Evolutionary conservation across 2,888 invertebrate genomes (phyloP), one percentile per base, ranked within the genome.

Genomic region (Metalampra italica): DNA sequence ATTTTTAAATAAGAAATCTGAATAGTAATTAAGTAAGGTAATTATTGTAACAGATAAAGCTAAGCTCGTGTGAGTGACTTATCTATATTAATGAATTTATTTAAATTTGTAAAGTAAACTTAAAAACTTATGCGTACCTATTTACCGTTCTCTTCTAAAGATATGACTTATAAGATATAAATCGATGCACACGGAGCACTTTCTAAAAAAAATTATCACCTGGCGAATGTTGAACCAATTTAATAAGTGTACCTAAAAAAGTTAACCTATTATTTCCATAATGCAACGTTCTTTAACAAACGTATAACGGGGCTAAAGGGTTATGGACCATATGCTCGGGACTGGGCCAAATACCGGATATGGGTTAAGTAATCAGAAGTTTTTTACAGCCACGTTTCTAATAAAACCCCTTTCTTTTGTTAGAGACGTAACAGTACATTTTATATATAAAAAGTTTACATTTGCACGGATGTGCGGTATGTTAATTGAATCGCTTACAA

Each of bases 261-360:
- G 60, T 55, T 45, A 62, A 67, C 50, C 76, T 73, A 77, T 82
- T 82, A 79, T 78, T 70, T 60, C 77, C 62, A 78, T 75, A 74
- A 75, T 66, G 82, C 86, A 88, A 87, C 88, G 88, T 79, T 80
- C 66, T 71, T 69, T 66, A 72, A 70, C 71, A 75, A 83, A 73
- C 64, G 57, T 63, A 73, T 86, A 88, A 87, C 88, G 86, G 88
- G 87, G 87, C 85, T 80, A 88, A 89, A 88, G 89, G 89, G 89
- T 89, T 89, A 86, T 62, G 70, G 75, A 72, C 78, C 86, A 87
- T 83, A 83, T 86, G 88, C 67, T 62, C 55, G 8, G 42, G 51
- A 54, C 54, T 59, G 66, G 63, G 72, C 74, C 69, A 67, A 72
- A 68, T 68, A 71, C 75, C 83, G 88, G 89, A 88, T 88, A 85